Evolutionary conservation across 2,888 invertebrate genomes (phyloP).

Genomic region (Syritta pipiens): DNA sequence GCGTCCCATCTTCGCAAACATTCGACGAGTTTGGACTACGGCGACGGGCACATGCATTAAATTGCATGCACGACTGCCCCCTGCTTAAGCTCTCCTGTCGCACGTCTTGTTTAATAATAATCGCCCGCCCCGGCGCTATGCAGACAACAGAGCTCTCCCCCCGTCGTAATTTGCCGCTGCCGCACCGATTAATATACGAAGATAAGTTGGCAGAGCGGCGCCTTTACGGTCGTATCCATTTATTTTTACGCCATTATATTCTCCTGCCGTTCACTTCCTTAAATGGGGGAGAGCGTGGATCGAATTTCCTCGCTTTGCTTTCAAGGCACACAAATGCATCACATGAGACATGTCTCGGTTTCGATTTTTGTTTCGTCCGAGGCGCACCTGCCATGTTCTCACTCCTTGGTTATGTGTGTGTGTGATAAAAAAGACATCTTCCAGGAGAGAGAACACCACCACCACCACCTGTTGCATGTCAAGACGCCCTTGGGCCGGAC

Average conservation of each 20-base stretch:
- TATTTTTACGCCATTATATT: constrained; percentile 58
- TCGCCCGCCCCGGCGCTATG: no score
- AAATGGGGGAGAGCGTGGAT: constrained; percentile 56
- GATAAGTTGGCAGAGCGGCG: constrained; percentile 46
- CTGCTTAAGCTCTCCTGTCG: constrained; percentile 9
- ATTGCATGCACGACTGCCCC: constrained; percentile 14
- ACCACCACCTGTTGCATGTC: constrained; percentile 56
- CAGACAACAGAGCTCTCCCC: no score
- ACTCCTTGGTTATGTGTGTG: constrained; percentile 7
- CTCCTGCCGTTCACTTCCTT: constrained; percentile 57
- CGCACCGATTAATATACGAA: constrained; percentile 47
- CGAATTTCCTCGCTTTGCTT: constrained; percentile 53
- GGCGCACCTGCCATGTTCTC: constrained; percentile 55
- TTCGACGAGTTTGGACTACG: no score
- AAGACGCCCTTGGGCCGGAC: constrained; percentile 31
- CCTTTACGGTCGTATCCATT: constrained; percentile 62
- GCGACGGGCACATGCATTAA: background rate
- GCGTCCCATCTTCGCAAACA: constrained; percentile 17
- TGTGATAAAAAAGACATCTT: background rate
- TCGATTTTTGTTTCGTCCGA: no score
- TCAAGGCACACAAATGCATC: constrained; percentile 34
- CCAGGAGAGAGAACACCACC: background rate
- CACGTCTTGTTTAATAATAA: constrained; percentile 31
- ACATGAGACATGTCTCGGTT: constrained; percentile 14
- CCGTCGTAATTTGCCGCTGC: constrained; percentile 28